Evolutionary conservation across 2,888 invertebrate species (phyloP), one percentile per base, ranked within the genome.

Genomic region (Fragum whitleyi): DNA sequence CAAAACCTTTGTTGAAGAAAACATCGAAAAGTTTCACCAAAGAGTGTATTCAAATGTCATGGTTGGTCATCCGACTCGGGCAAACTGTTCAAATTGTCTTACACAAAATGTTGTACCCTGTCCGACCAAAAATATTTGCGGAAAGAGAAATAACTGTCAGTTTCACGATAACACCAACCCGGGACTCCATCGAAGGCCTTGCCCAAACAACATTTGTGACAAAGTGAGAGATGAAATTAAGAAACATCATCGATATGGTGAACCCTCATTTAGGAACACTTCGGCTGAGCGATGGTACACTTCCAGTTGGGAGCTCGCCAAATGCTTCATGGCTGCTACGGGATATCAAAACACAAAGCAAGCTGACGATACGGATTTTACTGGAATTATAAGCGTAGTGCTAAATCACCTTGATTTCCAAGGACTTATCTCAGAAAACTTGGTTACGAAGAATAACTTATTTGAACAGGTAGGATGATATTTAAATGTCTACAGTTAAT

Each of bases 381-480:
- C 65, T 9, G 65, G 65, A 2, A 19, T 65, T 14, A 36, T 65
- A 6, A 65, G 32, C 19, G 65, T 65, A 3, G 19, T 65, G 5
- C n/a, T 65, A 6, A 65, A 65, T 28, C 65, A 32, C 36, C 16
- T 19, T 9, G 65, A 65, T 28, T 65, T 65, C 21, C 65, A 65
- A 28, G 28, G 28, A 19, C 32, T 32, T 19, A 21, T 65, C 7
- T 11, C 65, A 32, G 65, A 65, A 6, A 29, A 65, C 16, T 28
- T 65, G 7, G 29, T 16, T n/a, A 29, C 2, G n/a, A 6, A 21
- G 19, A 36, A 14, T 16, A 65, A 65, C 36, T 19, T 32, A 9
- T 65, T 65, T 36, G 21, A 36, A 19, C 29, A 65, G 65, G 65
- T 65, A n/a, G n/a, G n/a, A n/a, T n/a, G n/a, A n/a, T n/a, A 65